Percentiles rank a stretch among this genome's conserved stretches.
phyloP scores from a whole-genome alignment of 1,140 invertebrate species.

The Uloborus diversus region DNA sequence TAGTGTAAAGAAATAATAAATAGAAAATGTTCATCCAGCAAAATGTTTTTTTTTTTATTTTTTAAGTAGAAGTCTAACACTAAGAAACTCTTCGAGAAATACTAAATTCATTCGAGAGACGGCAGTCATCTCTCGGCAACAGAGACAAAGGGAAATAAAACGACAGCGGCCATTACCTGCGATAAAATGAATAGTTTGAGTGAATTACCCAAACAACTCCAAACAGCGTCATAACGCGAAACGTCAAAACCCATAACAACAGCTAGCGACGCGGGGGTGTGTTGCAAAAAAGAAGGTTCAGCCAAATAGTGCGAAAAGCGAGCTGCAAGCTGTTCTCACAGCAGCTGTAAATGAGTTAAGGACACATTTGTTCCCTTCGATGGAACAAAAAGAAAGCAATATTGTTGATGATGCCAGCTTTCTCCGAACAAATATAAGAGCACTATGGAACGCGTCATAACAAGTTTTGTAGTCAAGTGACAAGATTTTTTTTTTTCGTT shows the following conservation, averaged over 20 bases:
- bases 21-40: too few relatives aligned
- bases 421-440: slow-evolving; percentile 2
- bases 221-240: neutral
- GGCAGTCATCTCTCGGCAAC: too few relatives aligned
- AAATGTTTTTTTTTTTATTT: too few relatives aligned
- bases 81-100: too few relatives aligned
- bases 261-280: neutral
- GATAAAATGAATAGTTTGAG: too few relatives aligned
- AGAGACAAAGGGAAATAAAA: too few relatives aligned
- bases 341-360: slow-evolving; percentile 53
- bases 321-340: slow-evolving; percentile 30
- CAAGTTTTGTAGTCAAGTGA: slow-evolving; percentile 32
- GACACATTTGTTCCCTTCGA: slow-evolving; percentile 19
- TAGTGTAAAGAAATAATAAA: too few relatives aligned
- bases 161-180: too few relatives aligned
- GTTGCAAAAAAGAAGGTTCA: neutral
- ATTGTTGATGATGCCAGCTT: slow-evolving; percentile 38
- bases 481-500: neutral
- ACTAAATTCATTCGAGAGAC: too few relatives aligned
- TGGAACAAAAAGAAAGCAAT: slow-evolving; percentile 14
- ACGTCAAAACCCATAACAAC: neutral
- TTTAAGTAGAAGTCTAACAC: too few relatives aligned
- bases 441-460: slow-evolving; percentile 33
- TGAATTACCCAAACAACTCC: neutral
- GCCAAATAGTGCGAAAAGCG: slow-evolving; percentile 12